Conservation (phyloP, 2,797 vertebrate species). For the Chiroxiphia lanceolata region DNA sequence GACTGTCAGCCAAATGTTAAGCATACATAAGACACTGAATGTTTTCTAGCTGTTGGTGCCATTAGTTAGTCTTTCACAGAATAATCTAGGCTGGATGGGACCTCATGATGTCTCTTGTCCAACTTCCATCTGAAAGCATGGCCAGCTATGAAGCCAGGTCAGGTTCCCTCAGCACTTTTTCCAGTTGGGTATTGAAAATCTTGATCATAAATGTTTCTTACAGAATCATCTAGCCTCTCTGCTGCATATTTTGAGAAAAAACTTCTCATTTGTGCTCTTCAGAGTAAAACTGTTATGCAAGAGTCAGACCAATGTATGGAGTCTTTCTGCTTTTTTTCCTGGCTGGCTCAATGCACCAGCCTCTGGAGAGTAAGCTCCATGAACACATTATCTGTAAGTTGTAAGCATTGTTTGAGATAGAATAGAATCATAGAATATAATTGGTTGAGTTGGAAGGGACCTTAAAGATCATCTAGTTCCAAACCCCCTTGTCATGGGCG, state of each 20-base stretch:
- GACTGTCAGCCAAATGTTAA: background rate
- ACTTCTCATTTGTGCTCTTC: background rate
- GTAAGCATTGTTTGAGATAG: background rate
- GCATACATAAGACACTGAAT: background rate
- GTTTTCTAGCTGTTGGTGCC: background rate
- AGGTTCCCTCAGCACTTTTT: background rate
- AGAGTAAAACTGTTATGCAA: background rate
- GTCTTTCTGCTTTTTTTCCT: background rate
- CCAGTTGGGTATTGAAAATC: background rate
- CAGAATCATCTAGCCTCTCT: background rate
- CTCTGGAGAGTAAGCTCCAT: background rate
- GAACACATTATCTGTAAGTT: background rate
- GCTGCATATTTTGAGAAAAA: background rate
- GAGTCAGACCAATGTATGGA: background rate
- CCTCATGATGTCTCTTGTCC: background rate
- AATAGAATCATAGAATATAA: background rate
- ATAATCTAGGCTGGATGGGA: background rate
- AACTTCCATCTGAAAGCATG: background rate
- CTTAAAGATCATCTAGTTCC: background rate
- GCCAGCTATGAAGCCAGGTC: background rate
- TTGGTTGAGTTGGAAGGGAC: background rate
- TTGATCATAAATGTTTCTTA: background rate
- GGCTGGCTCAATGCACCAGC: background rate
- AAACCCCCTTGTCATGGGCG: background rate
- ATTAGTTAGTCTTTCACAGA: background rate